phyloP scores from a whole-genome alignment of 2,797 vertebrate genomes.

The Otus scops region DNA sequence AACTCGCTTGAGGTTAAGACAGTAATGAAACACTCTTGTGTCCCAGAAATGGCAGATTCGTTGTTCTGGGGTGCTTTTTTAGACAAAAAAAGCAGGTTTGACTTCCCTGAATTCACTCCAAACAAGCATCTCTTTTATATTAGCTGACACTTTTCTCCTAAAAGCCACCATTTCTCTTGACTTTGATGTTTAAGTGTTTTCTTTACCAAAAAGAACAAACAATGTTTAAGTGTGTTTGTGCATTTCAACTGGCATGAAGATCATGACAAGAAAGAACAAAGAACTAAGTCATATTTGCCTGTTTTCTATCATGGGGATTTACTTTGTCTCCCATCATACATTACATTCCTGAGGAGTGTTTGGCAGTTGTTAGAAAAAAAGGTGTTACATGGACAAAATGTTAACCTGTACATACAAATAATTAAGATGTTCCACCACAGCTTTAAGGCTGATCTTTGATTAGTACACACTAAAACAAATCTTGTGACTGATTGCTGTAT shows the following conservation, averaged over 20 bases:
- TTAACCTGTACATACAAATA: background rate
- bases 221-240: background rate
- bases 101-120: background rate
- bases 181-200: background rate
- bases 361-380: background rate
- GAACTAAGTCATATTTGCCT: background rate
- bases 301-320: background rate
- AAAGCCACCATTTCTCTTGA: background rate
- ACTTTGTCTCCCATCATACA: background rate
- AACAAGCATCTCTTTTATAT: background rate
- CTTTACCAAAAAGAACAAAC: background rate
- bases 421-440: background rate
- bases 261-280: background rate
- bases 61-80: background rate
- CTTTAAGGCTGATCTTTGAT: background rate
- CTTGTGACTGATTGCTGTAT: background rate
- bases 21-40: background rate
- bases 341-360: background rate
- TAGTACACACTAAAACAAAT: background rate
- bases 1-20: background rate
- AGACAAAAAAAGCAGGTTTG: background rate
- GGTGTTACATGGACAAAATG: background rate
- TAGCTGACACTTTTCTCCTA: background rate
- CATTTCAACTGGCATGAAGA: background rate
- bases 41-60: background rate